These are phyloP conservation scores for Cercopithecus petaurista DNA, from an alignment of 2,797 vertebrate species.

Conservation along the genomic window DNA sequence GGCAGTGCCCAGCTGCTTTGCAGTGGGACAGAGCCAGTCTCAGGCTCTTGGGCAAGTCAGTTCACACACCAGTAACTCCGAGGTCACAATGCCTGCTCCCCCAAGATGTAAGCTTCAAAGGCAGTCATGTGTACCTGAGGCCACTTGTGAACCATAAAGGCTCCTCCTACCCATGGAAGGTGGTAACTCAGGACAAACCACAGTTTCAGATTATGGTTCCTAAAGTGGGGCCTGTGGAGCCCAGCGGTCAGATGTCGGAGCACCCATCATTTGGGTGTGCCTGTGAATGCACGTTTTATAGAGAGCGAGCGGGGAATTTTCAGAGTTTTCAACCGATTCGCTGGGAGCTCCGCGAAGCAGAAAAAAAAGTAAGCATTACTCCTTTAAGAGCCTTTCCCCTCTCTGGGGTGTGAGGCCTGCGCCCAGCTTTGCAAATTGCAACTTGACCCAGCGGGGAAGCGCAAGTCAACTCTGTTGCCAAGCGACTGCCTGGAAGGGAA, in stretches of 20 bases:
- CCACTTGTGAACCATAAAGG: neutral
- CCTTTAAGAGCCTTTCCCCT: neutral
- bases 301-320: neutral
- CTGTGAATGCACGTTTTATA: neutral
- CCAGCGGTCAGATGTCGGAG: neutral
- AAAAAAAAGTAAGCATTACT: neutral
- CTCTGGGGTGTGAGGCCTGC: neutral
- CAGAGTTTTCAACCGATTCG: neutral
- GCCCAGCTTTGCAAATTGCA: neutral
- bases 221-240: neutral
- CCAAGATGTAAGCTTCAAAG: neutral
- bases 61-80: neutral
- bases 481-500: neutral
- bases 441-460: neutral
- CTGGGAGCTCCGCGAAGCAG: neutral
- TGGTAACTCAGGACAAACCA: accelerated
- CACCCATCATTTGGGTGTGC: neutral
- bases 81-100: neutral
- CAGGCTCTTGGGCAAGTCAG: neutral
- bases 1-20: neutral
- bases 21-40: no score
- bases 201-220: neutral
- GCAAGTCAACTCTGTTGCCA: neutral
- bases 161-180: neutral
- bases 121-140: accelerated